Base-by-base conservation (phyloP, 2,888 invertebrate species). In the Drosophila kokeensis region DNA sequence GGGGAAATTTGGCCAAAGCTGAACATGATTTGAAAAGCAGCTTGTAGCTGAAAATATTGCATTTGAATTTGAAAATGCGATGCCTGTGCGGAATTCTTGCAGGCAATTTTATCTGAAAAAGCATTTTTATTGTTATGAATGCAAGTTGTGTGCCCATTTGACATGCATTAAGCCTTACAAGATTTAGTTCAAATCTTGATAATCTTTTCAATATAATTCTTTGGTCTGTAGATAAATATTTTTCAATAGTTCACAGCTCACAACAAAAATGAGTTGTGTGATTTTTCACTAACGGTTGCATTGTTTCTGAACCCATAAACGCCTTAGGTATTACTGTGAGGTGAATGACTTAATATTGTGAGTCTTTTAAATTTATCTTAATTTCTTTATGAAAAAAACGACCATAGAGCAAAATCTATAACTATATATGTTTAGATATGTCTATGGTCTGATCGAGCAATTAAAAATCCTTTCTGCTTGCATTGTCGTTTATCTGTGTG, bases 211-310 rank as follows among this genome's bases (percentile, higher is more conserved):
- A 40, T 4, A 1, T 42, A 42, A 21, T 21, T 6, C 1, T 11
- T 11, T 42, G n/a, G 6, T 11, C 6, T 8, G 4, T 24, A 7
- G 13, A 45, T 13, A 13, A 6, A 4, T 40, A n/a, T 40, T n/a
- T 40, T 2, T 10, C 0, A 5, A n/a, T 38, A 10, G 18, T 18
- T 38, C 4, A 38, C 18, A 18, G 8, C 18, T 4, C 2, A 40
- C 6, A 21, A 13, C 6, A 42, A 42, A 40, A 48, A 15, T 48
- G 4, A 24, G 7, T 13, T 11, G 58, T n/a, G n/a, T n/a, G 29
- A 75, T 54, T 75, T 64, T 36, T 49, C 11, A n/a, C 29, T 21
- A 32, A 15, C 40, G 32, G 49, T 59, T 53, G 34, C 40, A 24
- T 42, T 57, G 36, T 21, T 54, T 21, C 6, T 42, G 42, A 21